Percentiles rank a stretch among this genome's conserved stretches.
These are phyloP conservation scores for Cryptocephalus primarius DNA, from an alignment of 2,888 invertebrate genomes.

Conservation along the genomic window DNA sequence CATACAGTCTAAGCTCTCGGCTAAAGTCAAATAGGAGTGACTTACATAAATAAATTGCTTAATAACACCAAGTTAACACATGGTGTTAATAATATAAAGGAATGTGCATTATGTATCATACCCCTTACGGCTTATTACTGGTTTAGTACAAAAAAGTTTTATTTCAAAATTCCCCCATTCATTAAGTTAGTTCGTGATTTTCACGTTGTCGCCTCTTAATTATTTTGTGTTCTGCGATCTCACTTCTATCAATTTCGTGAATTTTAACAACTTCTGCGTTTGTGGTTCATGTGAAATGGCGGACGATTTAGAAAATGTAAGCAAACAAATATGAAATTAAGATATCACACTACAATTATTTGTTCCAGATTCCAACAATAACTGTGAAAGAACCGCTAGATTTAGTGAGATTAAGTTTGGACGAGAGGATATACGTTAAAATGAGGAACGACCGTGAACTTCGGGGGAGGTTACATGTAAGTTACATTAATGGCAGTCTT, in stretches of 20 bases:
- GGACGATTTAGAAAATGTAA: slow-evolving; percentile 30
- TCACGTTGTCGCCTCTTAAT: too few relatives aligned
- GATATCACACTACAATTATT: slow-evolving; percentile 1
- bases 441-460: slow-evolving; percentile 98
- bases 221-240: too few relatives aligned
- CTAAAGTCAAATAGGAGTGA: too few relatives aligned
- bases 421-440: slow-evolving; percentile 97
- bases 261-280: not conserved
- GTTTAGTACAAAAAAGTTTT: too few relatives aligned
- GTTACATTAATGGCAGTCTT: slow-evolving; percentile 18
- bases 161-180: too few relatives aligned
- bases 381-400: slow-evolving; percentile 97
- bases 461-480: slow-evolving; percentile 88
- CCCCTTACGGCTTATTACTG: too few relatives aligned
- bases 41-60: too few relatives aligned
- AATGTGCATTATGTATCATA: too few relatives aligned
- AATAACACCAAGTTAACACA: too few relatives aligned
- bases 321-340: not conserved
- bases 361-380: slow-evolving; percentile 66
- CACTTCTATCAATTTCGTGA: not conserved
- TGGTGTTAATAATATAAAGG: too few relatives aligned
- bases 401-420: slow-evolving; percentile 89
- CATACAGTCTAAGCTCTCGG: too few relatives aligned
- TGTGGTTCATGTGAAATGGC: slow-evolving; percentile 17
- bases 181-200: too few relatives aligned